These are phyloP conservation scores for fruit fly (Drosophila melanogaster) DNA, from an alignment of 1,140 invertebrate species.

Conservation along the genomic window DNA sequence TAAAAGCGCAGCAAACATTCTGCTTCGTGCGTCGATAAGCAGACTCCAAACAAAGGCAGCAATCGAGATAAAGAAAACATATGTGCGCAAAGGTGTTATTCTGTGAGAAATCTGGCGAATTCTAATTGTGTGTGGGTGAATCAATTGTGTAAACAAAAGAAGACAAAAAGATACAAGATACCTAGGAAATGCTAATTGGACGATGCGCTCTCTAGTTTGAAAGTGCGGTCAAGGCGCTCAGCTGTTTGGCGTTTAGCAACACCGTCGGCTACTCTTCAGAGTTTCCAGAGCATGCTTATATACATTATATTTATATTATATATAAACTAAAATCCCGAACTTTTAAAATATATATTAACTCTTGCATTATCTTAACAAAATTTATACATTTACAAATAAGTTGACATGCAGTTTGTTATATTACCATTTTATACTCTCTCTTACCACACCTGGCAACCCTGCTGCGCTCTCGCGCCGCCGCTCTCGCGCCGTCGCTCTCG, in stretches of 20 bases:
- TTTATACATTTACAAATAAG: too few species aligned
- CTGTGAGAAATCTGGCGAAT: constrained; percentile 26
- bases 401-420: too few species aligned
- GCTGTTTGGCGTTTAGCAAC: constrained; percentile 62
- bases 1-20: constrained; percentile 63
- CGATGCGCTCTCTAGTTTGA: constrained; percentile 24
- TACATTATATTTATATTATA: too few species aligned
- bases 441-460: constrained; percentile 46
- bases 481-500: constrained; percentile 49
- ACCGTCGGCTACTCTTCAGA: constrained; percentile 17
- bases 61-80: constrained; percentile 34
- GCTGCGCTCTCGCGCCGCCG: constrained; percentile 51
- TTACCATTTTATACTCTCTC: too few species aligned
- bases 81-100: constrained; percentile 30
- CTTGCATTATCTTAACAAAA: not conserved
- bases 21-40: constrained; percentile 11
- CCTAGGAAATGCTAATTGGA: constrained; percentile 23
- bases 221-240: constrained; percentile 34
- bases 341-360: not conserved
- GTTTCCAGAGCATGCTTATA: too few species aligned
- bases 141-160: constrained; percentile 36
- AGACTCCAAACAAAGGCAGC: constrained; percentile 21
- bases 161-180: constrained; percentile 15
- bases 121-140: constrained; percentile 29
- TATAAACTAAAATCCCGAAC: too few species aligned